These are phyloP conservation scores for roundworm (Caenorhabditis elegans) DNA, from an alignment of 1,140 invertebrate species.

Conservation along the genomic window DNA sequence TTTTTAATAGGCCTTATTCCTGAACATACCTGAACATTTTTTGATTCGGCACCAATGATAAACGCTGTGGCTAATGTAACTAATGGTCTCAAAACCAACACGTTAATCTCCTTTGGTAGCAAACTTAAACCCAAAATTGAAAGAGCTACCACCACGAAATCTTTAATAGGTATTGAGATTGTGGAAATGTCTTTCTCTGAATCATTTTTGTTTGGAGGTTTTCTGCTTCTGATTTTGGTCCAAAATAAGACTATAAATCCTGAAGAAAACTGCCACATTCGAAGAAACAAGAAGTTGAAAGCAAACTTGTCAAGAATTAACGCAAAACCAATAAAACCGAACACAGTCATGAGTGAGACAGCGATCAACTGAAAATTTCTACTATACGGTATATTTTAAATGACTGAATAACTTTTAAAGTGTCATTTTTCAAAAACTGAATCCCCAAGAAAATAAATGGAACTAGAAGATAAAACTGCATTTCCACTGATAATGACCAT, in stretches of 20 bases:
- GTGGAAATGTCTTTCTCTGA: neutral
- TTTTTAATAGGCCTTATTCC: too few relatives aligned
- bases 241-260: constrained; percentile 21
- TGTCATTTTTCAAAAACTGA: neutral
- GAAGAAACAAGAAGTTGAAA: constrained; percentile 18
- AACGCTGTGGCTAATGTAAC: neutral
- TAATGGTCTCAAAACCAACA: neutral
- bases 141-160: neutral
- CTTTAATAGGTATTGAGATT: neutral
- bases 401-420: too few relatives aligned
- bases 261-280: constrained; percentile 27
- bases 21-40: neutral
- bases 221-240: neutral
- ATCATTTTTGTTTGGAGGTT: neutral
- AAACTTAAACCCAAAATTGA: neutral
- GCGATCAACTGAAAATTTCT: too few relatives aligned
- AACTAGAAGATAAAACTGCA: constrained; percentile 36
- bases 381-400: too few relatives aligned
- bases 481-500: constrained; percentile 33
- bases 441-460: constrained; percentile 31
- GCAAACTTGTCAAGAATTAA: constrained; percentile 12
- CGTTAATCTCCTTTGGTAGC: neutral
- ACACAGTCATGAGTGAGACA: neutral
- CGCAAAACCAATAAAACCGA: neutral
- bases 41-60: neutral